Percentiles rank a stretch among this genome's conserved stretches.
Evolutionary conservation across 2,797 vertebrate species (phyloP).

Genomic region (Enteromius argenteus): DNA sequence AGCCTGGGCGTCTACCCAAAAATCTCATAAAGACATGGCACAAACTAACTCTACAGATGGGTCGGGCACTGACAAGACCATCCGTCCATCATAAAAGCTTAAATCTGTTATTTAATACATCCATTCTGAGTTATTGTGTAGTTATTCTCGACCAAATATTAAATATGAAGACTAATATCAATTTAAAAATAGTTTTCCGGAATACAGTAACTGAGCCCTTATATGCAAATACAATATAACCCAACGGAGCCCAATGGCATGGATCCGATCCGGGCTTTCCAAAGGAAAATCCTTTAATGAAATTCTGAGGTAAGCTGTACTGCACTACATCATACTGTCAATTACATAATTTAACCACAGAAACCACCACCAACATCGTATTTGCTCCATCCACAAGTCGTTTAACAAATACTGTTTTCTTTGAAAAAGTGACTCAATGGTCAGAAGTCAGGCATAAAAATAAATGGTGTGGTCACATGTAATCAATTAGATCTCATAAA

Average conservation of each 20-base stretch:
- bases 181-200: slow-evolving; percentile 38
- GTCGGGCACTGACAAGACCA: slow-evolving; percentile 15
- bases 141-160: background rate
- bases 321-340: slow-evolving; percentile 44
- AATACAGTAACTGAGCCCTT: slow-evolving; percentile 29
- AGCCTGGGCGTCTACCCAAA: slow-evolving; percentile 34
- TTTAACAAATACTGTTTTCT: slow-evolving; percentile 51
- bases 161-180: slow-evolving; percentile 31
- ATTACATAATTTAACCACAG: slow-evolving; percentile 52
- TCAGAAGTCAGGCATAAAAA: slow-evolving; percentile 54
- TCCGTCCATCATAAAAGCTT: slow-evolving; percentile 14
- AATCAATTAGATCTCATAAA: slow-evolving; percentile 60
- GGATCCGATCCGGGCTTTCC: slow-evolving; percentile 29
- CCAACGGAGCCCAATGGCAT: background rate
- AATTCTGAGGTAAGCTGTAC: slow-evolving; percentile 51
- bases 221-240: slow-evolving; percentile 41
- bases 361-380: slow-evolving; percentile 47
- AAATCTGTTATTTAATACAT: slow-evolving; percentile 29
- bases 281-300: slow-evolving; percentile 49
- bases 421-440: slow-evolving; percentile 43
- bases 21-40: slow-evolving; percentile 24
- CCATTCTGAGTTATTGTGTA: slow-evolving; percentile 18
- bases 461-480: slow-evolving; percentile 47
- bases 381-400: slow-evolving; percentile 37
- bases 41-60: slow-evolving; percentile 3